Base-by-base conservation (phyloP, 2,113 vertebrate species). In the Lampris incognitus region DNA sequence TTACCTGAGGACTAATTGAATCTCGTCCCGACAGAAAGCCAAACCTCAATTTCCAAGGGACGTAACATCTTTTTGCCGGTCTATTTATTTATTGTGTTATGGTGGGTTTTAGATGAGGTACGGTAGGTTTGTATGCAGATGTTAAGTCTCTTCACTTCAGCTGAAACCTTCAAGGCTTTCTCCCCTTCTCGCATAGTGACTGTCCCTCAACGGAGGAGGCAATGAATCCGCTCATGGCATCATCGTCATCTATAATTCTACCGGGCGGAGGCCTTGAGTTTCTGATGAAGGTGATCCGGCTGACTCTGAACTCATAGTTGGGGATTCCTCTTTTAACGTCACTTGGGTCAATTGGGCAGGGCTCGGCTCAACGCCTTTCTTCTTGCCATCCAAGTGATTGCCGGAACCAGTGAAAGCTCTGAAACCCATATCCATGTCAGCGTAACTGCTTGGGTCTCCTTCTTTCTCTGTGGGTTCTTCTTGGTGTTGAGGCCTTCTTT, bases 151-250 rank as follows among this genome's bases (percentile, higher is more conserved):
- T 77, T 5, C 10, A 39, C 6, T 41, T 50, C 1, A 6, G 74
- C n/a, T n/a, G 37, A 9, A n/a, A 49, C 8, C 39, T 81, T 94
- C 82, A 99, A 6, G 98, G 97, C 69, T 99, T 99, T 83, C 97
- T 95, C 84, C 97, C 97, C 71, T 99, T 99, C 78, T 99, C 99
- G 78, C 98, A 97, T 77, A 99, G 91, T 1, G 97, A 99, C 62
- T 99, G 98, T 85, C 98, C 98, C 93, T 99, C 94, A 87, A 97
- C 98, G 41, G 97, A 99, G 88, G 99, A 99, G 36, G 98, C 98
- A 13, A 98, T 94, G 70, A 99, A 99, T 82, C 95, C 95, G 89
- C 89, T 96, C 62, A 95, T 78, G 44, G 96, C 87, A 11, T 99
- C 98, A 84, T 99, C 98, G 86, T 97, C 96, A 78, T 99, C 98